Percentiles rank a stretch among this genome's conserved stretches.
phyloP scores from a whole-genome alignment of 2,888 invertebrate species.

The Drosophila paracracens region DNA sequence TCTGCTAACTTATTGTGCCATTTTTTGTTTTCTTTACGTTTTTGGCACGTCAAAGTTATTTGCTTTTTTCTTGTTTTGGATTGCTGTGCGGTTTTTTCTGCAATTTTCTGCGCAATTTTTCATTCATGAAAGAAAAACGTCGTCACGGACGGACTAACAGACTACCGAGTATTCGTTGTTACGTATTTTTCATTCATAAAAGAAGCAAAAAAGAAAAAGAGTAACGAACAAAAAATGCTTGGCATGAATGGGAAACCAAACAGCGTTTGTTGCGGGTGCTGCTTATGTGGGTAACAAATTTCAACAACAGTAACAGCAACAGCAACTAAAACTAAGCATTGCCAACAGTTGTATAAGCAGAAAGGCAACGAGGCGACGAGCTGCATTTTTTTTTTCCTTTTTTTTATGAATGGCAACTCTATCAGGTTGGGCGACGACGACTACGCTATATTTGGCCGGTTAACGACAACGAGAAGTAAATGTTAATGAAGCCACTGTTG shows the following conservation, averaged over 20 bases:
- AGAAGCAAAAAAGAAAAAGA: conserved; percentile 29
- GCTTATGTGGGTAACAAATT: conserved; percentile 33
- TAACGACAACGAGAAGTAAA: conserved; percentile 52
- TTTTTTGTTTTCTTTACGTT: conserved; percentile 1
- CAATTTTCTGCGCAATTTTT: conserved; percentile 62
- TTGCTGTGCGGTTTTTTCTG: conserved; percentile 42
- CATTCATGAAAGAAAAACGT: conserved; percentile 70
- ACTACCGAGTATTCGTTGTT: conserved; percentile 44
- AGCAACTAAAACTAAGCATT: conserved; percentile 7
- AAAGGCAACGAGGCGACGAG: conserved; percentile 26
- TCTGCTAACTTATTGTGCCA: conserved; percentile 1
- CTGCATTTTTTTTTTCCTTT: conserved; percentile 1
- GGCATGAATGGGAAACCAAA: conserved; percentile 52
- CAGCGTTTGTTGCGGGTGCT: conserved; percentile 55
- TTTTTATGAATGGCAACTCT: conserved; percentile 70
- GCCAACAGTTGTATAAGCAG: conserved; percentile 58
- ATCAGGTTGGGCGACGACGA: conserved; percentile 41
- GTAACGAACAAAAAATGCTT: conserved; percentile 28
- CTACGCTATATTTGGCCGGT: conserved; percentile 31
- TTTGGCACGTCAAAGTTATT: conserved; percentile 20
- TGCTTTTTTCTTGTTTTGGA: conserved; percentile 29
- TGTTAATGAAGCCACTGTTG: conserved; percentile 55
- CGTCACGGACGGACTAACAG: conserved; percentile 59
- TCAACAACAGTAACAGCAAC: conserved; percentile 13
- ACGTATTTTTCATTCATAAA: conserved; percentile 64